phyloP scores from a whole-genome alignment of 2,113 vertebrate species.

The Pica pica region DNA sequence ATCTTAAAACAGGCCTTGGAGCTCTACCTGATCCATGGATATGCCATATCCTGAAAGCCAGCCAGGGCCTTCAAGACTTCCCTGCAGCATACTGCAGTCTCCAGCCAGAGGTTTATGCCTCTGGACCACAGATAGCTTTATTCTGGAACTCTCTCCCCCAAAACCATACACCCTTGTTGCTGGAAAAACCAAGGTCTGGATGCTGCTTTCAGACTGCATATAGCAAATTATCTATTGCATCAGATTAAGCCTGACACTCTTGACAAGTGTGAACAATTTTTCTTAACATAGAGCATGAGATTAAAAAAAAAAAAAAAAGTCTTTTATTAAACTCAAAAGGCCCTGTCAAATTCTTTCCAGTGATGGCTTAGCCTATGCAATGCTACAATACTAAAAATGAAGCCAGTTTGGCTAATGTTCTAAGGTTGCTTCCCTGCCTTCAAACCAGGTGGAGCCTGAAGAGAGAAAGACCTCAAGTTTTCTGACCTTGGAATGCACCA shows the following conservation, averaged over 20 bases:
- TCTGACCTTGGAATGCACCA: not conserved
- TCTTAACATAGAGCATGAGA: not conserved
- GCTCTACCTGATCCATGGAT: not conserved
- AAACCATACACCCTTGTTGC: not conserved
- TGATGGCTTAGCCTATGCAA: not conserved
- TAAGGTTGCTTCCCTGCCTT: not conserved
- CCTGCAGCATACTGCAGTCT: rapidly evolving
- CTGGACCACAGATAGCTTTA: not conserved
- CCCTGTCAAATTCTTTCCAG: not conserved
- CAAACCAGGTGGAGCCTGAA: not conserved
- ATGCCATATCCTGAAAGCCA: not conserved
- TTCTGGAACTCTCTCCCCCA: not conserved
- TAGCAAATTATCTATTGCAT: not conserved
- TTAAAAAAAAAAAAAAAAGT: not conserved
- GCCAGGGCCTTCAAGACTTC: rapidly evolving
- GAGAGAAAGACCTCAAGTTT: not conserved
- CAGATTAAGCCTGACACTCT: not conserved
- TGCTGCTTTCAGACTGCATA: not conserved
- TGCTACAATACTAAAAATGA: not conserved
- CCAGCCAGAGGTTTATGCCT: not conserved
- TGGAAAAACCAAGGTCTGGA: not conserved
- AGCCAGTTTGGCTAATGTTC: not conserved
- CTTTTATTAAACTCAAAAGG: not conserved
- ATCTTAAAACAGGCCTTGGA: not conserved
- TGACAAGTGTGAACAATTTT: not conserved